phyloP scores from a whole-genome alignment of 2,113 vertebrate species.

The Corapipo altera region DNA sequence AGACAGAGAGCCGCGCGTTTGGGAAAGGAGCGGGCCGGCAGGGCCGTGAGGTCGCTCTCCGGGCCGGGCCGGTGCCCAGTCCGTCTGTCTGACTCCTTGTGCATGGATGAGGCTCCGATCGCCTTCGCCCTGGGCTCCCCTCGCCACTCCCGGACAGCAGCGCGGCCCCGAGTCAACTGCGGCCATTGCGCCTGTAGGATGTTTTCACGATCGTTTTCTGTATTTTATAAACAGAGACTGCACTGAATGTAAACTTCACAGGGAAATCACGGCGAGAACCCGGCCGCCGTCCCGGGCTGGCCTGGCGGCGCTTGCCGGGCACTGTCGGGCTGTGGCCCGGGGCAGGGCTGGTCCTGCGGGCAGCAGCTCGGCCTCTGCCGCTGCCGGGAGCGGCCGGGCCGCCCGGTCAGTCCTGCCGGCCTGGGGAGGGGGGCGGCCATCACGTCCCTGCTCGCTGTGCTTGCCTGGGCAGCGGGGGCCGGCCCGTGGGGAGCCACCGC shows the following conservation, averaged over 20 bases:
- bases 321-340: not conserved
- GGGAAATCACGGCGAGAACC: not conserved
- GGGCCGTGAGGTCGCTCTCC: not conserved
- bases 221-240: conserved; percentile 30
- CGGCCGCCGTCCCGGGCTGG: not conserved
- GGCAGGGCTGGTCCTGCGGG: not conserved
- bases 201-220: not conserved
- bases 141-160: not conserved
- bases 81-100: not conserved
- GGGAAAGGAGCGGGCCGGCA: not conserved
- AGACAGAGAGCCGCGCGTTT: not conserved
- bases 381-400: not conserved
- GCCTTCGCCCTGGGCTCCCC: too few relatives aligned
- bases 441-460: not conserved
- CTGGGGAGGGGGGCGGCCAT: not conserved
- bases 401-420: not conserved
- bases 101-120: too few relatives aligned
- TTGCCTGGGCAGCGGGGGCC: not conserved
- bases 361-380: not conserved
- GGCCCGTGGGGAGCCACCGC: not conserved
- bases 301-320: not conserved
- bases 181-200: not conserved
- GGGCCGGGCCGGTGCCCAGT: not conserved
- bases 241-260: not conserved
- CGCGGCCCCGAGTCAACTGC: not conserved